Base-by-base conservation (phyloP, 2,113 vertebrate species). In the Pogona vitticeps region DNA sequence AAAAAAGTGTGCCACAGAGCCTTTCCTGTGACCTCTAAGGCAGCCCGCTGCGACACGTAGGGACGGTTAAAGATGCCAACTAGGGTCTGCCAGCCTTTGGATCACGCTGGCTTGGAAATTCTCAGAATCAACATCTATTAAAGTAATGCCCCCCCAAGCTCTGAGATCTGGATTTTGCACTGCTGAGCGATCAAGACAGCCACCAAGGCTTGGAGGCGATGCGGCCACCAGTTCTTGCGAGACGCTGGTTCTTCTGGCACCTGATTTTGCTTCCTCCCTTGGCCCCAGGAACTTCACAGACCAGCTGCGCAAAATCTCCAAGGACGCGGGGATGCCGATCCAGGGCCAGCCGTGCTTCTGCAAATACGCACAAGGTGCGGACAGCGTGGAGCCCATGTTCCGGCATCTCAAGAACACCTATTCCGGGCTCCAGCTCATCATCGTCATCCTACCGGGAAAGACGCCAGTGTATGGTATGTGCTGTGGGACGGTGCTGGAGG, bases 221-320 rank as follows among this genome's bases (percentile, higher is more conserved):
- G 46, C 46, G 10, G 46, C 10, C 5, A 52, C 5, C 10, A 10
- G 46, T 52, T 10, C 10, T 52, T 10, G 10, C 5, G 46, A 52
- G 46, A 52, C 46, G 10, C 46, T 5, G 1, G 0, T 8, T 78
- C 18, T 63, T 56, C 76, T 78, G 79, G 73, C 77, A 7, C 84
- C 87, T 88, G 88, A 28, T 0, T 83, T 67, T 87, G 80, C 72
- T 17, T 3, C 20, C 23, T 59, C 65, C 82, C 76, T 0, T 94
- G 85, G 76, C 87, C 46, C 46, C 92, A 99, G 99, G 96, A 99
- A 99, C 96, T 99, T 99, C 92, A 99, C 99, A 0, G 99, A 99
- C 95, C 99, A 99, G 95, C 97, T 99, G 81, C 98, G 98, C 83
- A 99, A 99, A 94, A 99, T 99, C 94, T 99, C 99, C 17, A 99